Evolutionary conservation across 2,888 invertebrate species (phyloP), one percentile per base, ranked within the genome.

Genomic region (Brachycybe producta): DNA sequence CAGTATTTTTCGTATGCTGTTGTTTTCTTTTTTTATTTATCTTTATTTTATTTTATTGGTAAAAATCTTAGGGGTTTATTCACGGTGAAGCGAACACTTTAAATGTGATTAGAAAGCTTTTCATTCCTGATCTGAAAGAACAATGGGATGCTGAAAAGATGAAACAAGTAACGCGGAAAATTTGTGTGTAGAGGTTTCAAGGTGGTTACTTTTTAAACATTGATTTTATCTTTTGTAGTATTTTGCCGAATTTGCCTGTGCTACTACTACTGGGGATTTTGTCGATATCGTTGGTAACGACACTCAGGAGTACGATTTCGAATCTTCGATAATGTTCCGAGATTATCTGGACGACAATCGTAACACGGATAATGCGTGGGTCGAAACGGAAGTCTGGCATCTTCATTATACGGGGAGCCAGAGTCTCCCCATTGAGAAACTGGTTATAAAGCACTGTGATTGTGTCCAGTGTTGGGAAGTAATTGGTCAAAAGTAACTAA

Each of bases 311-410:
- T 28, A 27, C 13, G 41, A 52, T 21, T 47, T 54, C 15, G 48
- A 36, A 27, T 19, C 42, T 15, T 17, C 36, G 5, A n/a, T 81
- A 64, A 74, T 91, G 17, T 91, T 84, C 63, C 73, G 75, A 61
- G 94, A 95, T 1, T 97, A 97, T 65, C 91, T 97, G 0, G 95
- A 98, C 67, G 97, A 98, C 68, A 90, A 83, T 19, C 76, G 98
- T 46, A 98, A 98, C 66, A 98, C 98, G 0, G 98, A 98, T 66
- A 97, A 98, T 67, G 80, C 94, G 0, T 99, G 98, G 98, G 95
- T 98, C 77, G 98, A 99, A 69, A 95, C 95, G 0, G 75, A 82
- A 13, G 95, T 87, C 1, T 77, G 80, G 48, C 91, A 90, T 72
- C 97, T 90, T 66, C 97, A 98, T 64, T 94, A 97, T 64, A 54